Evolutionary conservation across 2,888 invertebrate species (phyloP), one percentile per base, ranked within the genome.

Genomic region (Eupithecia vulgata): DNA sequence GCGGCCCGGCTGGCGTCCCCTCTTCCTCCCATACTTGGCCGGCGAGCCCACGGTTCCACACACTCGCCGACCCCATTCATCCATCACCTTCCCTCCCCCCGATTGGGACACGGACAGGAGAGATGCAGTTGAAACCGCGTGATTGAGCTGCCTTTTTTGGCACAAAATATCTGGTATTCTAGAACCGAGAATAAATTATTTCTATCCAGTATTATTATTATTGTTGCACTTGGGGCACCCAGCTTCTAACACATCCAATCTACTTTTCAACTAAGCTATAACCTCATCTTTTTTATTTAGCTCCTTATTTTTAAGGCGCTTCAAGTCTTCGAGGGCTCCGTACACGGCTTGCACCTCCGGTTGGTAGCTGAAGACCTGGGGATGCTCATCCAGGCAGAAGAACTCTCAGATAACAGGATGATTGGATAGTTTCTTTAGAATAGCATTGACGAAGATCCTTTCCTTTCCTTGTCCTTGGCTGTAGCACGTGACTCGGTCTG

Each of bases 361-460:
- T 30, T 94, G 94, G 34, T 94, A 94, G 10, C 90, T 93, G 35
- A 93, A 91, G 0, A 94, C 93, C 7, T 97, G 96, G 0, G 98
- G 98, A 0, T 98, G 98, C 84, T 98, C 98, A 81, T 98, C 98
- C 15, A 98, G 89, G 85, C 98, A 98, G 84, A 98, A 98, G 83
- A 98, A 98, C 81, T 98, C 97, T 75, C 97, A 95, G 1, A 98
- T 97, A 65, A 96, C 94, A 0, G 95, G 95, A 77, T 95, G 95
- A 67, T 95, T 95, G 0, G 96, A 93, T 34, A 97, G 88, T 71
- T 91, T 93, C 72, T 81, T 95, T 80, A 98, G 91, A 67, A 98
- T 95, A 1, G 97, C 96, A 86, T 98, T 97, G 0, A 98, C 97
- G 85, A 98, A 97, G 0, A 91, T 83, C 72, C n/a, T n/a, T n/a